phyloP scores from a whole-genome alignment of 2,797 vertebrate genomes.

The Coregonus sp. region DNA sequence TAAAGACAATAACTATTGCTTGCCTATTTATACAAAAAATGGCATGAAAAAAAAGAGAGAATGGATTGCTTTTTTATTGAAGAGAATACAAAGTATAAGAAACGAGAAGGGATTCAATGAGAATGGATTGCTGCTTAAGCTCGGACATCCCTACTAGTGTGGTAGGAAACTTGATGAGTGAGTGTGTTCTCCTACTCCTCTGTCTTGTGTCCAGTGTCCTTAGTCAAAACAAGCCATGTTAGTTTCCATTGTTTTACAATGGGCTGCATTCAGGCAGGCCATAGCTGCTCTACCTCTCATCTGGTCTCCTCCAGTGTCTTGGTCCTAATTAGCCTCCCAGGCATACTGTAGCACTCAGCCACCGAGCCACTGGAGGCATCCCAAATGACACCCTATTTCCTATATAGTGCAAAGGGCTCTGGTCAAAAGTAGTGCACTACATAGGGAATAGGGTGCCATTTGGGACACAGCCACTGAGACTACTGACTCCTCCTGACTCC shows the following conservation, averaged over 20 bases:
- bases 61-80: not conserved
- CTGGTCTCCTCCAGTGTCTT: slow-evolving; percentile 1
- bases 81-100: not conserved
- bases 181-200: slow-evolving; percentile 10
- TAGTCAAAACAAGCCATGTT: slow-evolving; percentile 55
- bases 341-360: not conserved
- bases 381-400: not conserved
- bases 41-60: not conserved
- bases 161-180: slow-evolving; percentile 11
- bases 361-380: not conserved
- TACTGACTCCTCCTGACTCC: slow-evolving; percentile 27
- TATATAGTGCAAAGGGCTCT: not conserved
- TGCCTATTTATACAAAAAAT: slow-evolving; percentile 6
- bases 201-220: slow-evolving; percentile 38
- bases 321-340: slow-evolving; percentile 20
- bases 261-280: not conserved
- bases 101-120: not conserved
- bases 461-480: not conserved
- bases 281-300: not conserved
- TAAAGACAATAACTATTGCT: slow-evolving; percentile 6
- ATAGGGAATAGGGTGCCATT: not conserved
- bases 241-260: slow-evolving; percentile 36
- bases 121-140: not conserved
- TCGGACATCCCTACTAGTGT: not conserved
- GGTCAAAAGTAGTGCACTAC: not conserved